Evolutionary conservation across 2,888 invertebrate genomes (phyloP), one percentile per base, ranked within the genome.

Genomic region (Oligia strigilis): DNA sequence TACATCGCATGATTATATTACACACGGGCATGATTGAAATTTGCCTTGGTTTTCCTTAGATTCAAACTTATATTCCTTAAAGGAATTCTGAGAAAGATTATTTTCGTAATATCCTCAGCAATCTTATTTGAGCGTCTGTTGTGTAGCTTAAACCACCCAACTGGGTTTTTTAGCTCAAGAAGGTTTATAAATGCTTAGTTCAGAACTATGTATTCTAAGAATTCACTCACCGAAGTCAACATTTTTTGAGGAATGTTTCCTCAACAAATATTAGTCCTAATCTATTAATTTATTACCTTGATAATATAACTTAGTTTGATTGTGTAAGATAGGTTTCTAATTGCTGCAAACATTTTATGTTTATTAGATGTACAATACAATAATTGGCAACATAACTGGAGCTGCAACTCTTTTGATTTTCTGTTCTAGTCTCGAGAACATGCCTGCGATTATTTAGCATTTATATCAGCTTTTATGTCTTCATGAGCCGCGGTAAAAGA

Each of bases 361-460:
- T 40, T 64, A 74, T 79, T 49, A 58, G 58, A 84, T 40, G 70
- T 58, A 52, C 62, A 84, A 58, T 46, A 72, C n/a, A 40, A 69
- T 72, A 52, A 72, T 60, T 72, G 52, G 52, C 72, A 65, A 58
- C 60, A 64, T 73, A 62, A 80, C 65, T 73, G 43, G 69, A 79
- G 69, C 49, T 76, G 52, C 60, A 62, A 65, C 23, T 84, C 52
- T 69, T 52, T 75, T 43, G 64, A 52, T 73, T 77, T 73, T 65
- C 65, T 65, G 52, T 77, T 69, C 66, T 65, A 62, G 69, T 66
- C 72, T 55, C 14, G 23, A 67, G 66, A 74, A 49, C 77, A 58
- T 75, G 70, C 69, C 46, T 58, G 36, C 17, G 4, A 75, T 66
- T 82, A 72, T 66, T 82, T 67, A 72, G 29, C 82, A 78, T 83